These are phyloP conservation scores for Prosapia bicincta DNA, from an alignment of 2,888 invertebrate genomes.

Conservation along the genomic window DNA sequence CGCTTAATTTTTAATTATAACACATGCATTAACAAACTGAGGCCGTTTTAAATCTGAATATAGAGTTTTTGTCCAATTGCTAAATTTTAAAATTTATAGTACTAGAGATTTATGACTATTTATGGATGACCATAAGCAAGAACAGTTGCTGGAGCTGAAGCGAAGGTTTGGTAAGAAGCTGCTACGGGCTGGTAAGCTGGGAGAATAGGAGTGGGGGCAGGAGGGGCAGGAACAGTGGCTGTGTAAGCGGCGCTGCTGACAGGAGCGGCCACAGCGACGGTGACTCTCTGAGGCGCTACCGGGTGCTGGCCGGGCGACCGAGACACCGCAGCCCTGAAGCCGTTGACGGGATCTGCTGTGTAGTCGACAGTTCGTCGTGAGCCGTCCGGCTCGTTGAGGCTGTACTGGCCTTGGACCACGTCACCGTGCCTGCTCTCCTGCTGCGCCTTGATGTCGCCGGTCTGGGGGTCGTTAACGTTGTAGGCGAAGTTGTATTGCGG, in stretches of 20 bases:
- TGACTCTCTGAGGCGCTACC: constrained; percentile 28
- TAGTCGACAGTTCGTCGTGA: constrained; percentile 28
- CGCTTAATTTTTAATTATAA: no score
- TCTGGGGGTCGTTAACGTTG: constrained; percentile 53
- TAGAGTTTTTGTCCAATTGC: background rate
- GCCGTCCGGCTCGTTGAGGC: constrained; percentile 34
- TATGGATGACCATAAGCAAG: background rate
- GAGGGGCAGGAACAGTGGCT: constrained; percentile 31
- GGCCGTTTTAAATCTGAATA: no score
- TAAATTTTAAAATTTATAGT: background rate
- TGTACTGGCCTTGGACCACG: constrained; percentile 54
- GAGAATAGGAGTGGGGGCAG: constrained; percentile 30
- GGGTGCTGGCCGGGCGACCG: constrained; percentile 31
- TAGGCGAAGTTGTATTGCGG: constrained; percentile 56
- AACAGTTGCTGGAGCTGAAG: background rate
- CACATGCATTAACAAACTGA: no score
- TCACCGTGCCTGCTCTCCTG: constrained; percentile 54
- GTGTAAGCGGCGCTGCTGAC: constrained; percentile 31
- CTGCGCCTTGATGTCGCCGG: constrained; percentile 56
- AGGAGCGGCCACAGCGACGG: constrained; percentile 22
- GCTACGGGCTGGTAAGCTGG: background rate
- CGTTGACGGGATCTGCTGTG: constrained; percentile 41
- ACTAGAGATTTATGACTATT: background rate
- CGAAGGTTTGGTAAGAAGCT: background rate
- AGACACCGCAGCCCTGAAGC: constrained; percentile 41